Base-by-base conservation (phyloP, 2,113 vertebrate genomes). In the Syrmaticus mikado region DNA sequence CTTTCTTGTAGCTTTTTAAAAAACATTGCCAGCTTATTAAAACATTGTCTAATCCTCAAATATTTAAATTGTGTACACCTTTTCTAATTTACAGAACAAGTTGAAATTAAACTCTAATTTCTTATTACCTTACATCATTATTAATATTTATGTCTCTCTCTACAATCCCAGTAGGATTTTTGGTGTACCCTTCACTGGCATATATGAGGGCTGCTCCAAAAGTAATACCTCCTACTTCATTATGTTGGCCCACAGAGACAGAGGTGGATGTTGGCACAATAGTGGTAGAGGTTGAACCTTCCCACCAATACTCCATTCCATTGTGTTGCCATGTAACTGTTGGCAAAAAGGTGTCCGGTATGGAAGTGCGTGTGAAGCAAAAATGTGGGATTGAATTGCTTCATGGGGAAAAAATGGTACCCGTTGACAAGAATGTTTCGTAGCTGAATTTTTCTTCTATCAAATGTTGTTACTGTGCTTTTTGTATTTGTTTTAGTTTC, bases 71-170 rank as follows among this genome's bases (percentile, higher is more conserved):
- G 75, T 38, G n/a, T 60, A 36, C n/a, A 53, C 27, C 14, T 89
- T 78, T 92, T 79, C 74, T 72, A 61, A 22, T 84, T 93, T 66
- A 92, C 66, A 83, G 67, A 85, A 58, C 60, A 61, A 81, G 48
- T 40, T 92, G 48, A 72, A 73, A 30, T 86, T 66, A 66, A 79
- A 70, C 43, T 22, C 6, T 84, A 58, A 43, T 81, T 92, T 89
- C 30, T 68, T 88, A 43, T 82, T 86, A 43, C 62, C 19, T 21
- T 78, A 65, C 40, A 67, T 75, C 3, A 46, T 86, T 72, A 57
- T 90, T 95, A 84, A 64, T 60, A 79, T 82, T 28, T 86, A 82
- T 87, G 80, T 86, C 71, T 87, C 67, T 65, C 70, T 72, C 27
- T 38, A 2, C 76, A 81, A 61, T 86, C 52, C 66, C 67, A 61